These are phyloP conservation scores for Dryadula phaetusa DNA, from an alignment of 2,888 invertebrate genomes.

Conservation along the genomic window DNA sequence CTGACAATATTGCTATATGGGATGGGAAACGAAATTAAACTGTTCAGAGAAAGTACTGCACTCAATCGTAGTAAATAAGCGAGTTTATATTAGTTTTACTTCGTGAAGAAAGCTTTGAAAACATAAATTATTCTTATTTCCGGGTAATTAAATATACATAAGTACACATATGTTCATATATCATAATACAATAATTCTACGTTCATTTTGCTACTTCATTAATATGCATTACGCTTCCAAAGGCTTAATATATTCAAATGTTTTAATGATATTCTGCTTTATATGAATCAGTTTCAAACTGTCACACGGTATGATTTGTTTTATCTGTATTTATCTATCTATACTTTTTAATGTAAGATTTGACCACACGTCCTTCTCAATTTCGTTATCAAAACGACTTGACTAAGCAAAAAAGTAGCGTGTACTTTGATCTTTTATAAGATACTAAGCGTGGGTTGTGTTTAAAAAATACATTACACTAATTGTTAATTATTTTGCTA, in stretches of 20 bases:
- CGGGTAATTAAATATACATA: neutral
- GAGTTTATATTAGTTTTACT: neutral
- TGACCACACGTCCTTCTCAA: too few species aligned
- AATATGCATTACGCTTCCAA: slow-evolving; percentile 6
- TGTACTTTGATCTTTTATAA: too few species aligned
- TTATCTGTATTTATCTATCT: neutral
- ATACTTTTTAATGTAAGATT: too few species aligned
- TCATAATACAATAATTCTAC: neutral
- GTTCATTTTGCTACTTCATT: slow-evolving; percentile 11
- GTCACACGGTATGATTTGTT: neutral
- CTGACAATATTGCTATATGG: too few species aligned
- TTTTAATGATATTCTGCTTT: slow-evolving; percentile 5
- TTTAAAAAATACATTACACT: too few species aligned
- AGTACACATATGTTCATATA: neutral
- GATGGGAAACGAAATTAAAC: too few species aligned
- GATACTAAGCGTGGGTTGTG: too few species aligned
- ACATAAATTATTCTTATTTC: neutral
- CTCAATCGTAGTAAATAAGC: too few species aligned
- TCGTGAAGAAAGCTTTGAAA: neutral
- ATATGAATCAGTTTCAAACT: neutral
- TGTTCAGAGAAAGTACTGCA: too few species aligned
- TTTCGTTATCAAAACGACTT: too few species aligned
- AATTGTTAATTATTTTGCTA: neutral
- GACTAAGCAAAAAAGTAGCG: too few species aligned
- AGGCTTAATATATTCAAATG: slow-evolving; percentile 14